Conservation (phyloP, 2,888 invertebrate species). For the Rhagium mordax region DNA sequence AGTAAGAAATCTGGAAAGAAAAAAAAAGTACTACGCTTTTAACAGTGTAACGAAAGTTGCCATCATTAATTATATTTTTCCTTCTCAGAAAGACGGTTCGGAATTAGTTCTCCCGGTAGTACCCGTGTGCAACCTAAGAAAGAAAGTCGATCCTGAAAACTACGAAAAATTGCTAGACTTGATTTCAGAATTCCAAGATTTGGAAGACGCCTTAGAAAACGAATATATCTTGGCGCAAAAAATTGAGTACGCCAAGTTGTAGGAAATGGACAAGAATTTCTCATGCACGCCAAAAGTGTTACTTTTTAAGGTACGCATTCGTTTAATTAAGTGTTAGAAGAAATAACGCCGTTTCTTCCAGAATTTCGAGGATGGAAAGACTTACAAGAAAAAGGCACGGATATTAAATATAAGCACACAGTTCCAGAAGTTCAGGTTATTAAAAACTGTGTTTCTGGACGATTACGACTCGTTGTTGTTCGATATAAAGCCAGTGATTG, state of each 20-base stretch:
- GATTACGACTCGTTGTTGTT: constrained; percentile 50
- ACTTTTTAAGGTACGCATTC: constrained; percentile 43
- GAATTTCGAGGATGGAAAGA: constrained; percentile 44
- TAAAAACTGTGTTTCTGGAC: constrained; percentile 40
- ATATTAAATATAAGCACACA: constrained; percentile 43
- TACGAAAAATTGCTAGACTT: constrained; percentile 42
- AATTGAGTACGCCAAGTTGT: background rate
- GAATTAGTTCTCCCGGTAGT: constrained; percentile 38
- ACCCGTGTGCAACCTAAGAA: constrained; percentile 44
- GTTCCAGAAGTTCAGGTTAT: constrained; percentile 47
- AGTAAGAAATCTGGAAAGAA: constrained; percentile 15
- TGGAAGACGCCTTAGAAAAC: constrained; percentile 51
- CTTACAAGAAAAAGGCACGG: constrained; percentile 44
- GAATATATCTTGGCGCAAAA: constrained; percentile 36
- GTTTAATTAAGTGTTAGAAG: background rate
- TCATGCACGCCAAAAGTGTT: constrained; percentile 44
- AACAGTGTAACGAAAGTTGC: constrained; percentile 3
- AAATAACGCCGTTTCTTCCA: constrained; percentile 31
- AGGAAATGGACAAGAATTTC: constrained; percentile 34
- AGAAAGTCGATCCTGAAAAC: constrained; percentile 42
- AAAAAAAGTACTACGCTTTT: background rate
- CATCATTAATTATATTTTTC: background rate
- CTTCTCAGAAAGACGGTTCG: constrained; percentile 26
- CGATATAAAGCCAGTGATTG: constrained; percentile 43
- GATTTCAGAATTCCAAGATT: constrained; percentile 45